phyloP scores from a whole-genome alignment of 2,888 invertebrate species.

The Drosophila flavopinicola region DNA sequence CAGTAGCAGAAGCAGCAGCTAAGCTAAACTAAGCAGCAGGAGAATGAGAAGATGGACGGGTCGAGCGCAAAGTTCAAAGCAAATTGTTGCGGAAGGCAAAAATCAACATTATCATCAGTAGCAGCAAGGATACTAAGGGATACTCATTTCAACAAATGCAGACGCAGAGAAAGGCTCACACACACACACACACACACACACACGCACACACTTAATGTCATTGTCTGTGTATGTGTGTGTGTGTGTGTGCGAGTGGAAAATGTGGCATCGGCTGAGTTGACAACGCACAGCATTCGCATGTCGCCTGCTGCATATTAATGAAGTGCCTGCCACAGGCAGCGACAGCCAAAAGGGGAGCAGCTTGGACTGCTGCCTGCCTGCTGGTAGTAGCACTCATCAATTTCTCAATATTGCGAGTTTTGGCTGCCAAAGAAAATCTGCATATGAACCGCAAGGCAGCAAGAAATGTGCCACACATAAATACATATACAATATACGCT shows the following conservation, averaged over 20 bases:
- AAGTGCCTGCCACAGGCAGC: conserved; percentile 53
- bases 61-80: conserved; percentile 69
- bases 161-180: conserved; percentile 37
- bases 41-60: too few relatives aligned
- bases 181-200: conserved; percentile 24
- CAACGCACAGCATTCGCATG: conserved; percentile 62
- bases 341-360: background rate
- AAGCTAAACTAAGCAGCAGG: too few relatives aligned
- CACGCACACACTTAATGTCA: conserved; percentile 26
- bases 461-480: conserved; percentile 17
- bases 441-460: conserved; percentile 53
- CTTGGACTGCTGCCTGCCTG: conserved; percentile 6
- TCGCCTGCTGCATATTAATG: conserved; percentile 76
- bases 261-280: conserved; percentile 40
- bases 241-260: conserved; percentile 10
- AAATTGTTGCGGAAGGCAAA: conserved; percentile 80
- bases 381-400: conserved; percentile 61
- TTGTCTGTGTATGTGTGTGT: conserved; percentile 38
- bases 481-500: conserved; percentile 12
- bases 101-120: conserved; percentile 78
- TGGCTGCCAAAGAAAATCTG: conserved; percentile 62
- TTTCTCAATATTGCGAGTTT: conserved; percentile 73
- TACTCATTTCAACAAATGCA: conserved; percentile 64
- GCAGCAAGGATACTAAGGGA: conserved; percentile 51
- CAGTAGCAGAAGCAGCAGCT: background rate